These are phyloP conservation scores for Oryzias celebensis DNA, from an alignment of 2,113 vertebrate genomes.

Conservation along the genomic window DNA sequence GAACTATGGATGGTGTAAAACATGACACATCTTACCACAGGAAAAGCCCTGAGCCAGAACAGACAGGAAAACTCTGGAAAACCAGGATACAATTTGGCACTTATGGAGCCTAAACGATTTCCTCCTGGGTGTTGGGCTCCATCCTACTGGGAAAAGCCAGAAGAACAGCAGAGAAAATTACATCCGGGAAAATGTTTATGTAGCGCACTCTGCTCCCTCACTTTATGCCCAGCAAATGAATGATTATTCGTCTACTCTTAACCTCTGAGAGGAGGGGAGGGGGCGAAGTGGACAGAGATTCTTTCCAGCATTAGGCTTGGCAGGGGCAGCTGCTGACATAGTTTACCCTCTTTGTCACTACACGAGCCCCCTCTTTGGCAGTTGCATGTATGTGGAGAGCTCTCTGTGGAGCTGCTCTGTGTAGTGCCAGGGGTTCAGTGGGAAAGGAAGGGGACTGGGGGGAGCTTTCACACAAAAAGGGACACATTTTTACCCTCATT, in stretches of 20 bases:
- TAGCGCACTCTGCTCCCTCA: constrained; percentile 82
- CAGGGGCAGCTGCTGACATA: constrained; percentile 55
- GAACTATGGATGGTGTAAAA: constrained; percentile 52
- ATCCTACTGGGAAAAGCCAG: constrained; percentile 99
- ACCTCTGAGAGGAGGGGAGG: constrained; percentile 59
- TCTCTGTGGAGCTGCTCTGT: constrained; percentile 22
- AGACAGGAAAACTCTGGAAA: constrained; percentile 94
- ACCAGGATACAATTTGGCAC: constrained; percentile 99
- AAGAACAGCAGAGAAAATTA: constrained; percentile 92
- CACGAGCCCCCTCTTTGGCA: constrained; percentile 62
- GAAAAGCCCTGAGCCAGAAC: constrained; percentile 88
- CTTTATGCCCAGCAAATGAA: constrained; percentile 83
- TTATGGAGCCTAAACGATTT: constrained; percentile 99
- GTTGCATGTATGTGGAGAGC: constrained; percentile 50
- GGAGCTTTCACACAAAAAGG: constrained; percentile 11
- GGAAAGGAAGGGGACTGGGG: constrained; percentile 28
- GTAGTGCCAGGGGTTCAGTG: constrained; percentile 13
- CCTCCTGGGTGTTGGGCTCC: constrained; percentile 98
- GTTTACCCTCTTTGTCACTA: constrained; percentile 59
- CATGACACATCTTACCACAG: constrained; percentile 82
- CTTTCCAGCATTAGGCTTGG: constrained; percentile 72
- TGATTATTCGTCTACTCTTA: constrained; percentile 98
- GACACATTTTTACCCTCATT: neutral
- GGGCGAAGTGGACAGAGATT: constrained; percentile 44
- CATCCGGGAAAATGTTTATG: constrained; percentile 99